phyloP scores from a whole-genome alignment of 2,888 invertebrate genomes.

The Ptilodon capucinus region DNA sequence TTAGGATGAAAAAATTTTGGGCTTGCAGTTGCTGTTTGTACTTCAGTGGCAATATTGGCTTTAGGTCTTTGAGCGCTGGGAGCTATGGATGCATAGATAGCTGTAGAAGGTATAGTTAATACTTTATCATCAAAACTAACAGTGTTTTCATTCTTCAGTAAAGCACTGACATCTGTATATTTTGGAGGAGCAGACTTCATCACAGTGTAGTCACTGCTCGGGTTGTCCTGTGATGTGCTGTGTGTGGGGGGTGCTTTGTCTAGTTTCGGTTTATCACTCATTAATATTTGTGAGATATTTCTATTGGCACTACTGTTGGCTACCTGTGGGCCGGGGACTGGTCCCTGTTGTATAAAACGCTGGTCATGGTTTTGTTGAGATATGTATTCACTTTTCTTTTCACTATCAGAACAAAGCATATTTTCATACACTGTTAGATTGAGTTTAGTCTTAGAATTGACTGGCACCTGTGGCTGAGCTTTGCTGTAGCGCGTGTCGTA shows the following conservation, averaged over 20 bases:
- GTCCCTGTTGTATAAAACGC: constrained; percentile 68
- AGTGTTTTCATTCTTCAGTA: constrained; percentile 63
- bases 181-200: constrained; percentile 79
- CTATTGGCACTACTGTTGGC: constrained; percentile 61
- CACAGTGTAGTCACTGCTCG: constrained; percentile 71
- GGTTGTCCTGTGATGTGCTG: constrained; percentile 56
- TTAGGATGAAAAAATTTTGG: constrained; percentile 83
- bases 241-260: constrained; percentile 78
- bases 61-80: constrained; percentile 80
- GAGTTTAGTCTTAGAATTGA: constrained; percentile 72
- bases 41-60: constrained; percentile 79
- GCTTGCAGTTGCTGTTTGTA: constrained; percentile 76
- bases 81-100: constrained; percentile 79
- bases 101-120: constrained; percentile 73
- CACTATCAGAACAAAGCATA: constrained; percentile 72
- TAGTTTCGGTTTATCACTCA: constrained; percentile 74
- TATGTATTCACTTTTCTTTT: constrained; percentile 69
- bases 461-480: constrained; percentile 92
- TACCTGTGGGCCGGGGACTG: constrained; percentile 72
- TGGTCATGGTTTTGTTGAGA: constrained; percentile 60
- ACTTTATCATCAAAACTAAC: constrained; percentile 72
- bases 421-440: constrained; percentile 77
- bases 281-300: constrained; percentile 50
- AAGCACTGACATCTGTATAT: constrained; percentile 72
- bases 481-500: constrained; percentile 85